These are phyloP conservation scores for Cirrhinus mrigala DNA, from an alignment of 2,797 vertebrate species.

Conservation along the genomic window DNA sequence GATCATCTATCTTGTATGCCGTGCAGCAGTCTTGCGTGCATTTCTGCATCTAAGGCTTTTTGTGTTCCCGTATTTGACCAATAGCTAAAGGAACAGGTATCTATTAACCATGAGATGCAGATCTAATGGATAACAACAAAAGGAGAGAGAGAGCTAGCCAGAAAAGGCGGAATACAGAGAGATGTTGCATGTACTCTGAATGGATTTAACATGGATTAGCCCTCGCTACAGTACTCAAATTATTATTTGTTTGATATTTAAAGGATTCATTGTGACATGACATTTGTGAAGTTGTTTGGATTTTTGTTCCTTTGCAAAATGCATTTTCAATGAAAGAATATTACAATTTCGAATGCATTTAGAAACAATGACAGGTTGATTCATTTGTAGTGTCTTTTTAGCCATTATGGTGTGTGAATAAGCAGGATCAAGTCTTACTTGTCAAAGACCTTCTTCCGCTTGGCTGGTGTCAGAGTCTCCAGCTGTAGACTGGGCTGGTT, in stretches of 20 bases:
- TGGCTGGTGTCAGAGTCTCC: conserved; percentile 87
- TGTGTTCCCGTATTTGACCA: not conserved
- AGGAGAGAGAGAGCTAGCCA: not conserved
- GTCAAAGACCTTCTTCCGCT: conserved; percentile 95
- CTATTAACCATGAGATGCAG: conserved; percentile 9
- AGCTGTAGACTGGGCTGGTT: conserved; percentile 98
- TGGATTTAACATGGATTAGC: conserved; percentile 13
- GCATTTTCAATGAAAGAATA: not conserved
- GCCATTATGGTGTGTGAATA: not conserved
- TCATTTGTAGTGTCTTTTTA: not conserved
- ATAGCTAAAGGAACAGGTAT: not conserved
- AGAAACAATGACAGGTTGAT: not conserved
- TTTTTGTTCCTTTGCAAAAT: not conserved
- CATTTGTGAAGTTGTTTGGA: not conserved
- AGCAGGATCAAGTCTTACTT: conserved; percentile 82
- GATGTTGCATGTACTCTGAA: not conserved
- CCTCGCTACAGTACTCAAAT: not conserved
- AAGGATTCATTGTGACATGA: not conserved
- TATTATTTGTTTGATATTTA: not conserved
- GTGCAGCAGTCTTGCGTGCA: not conserved
- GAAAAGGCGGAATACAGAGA: not conserved
- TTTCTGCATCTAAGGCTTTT: not conserved
- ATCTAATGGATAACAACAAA: not conserved
- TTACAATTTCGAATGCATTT: not conserved
- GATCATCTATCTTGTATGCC: conserved; percentile 20